phyloP scores from a whole-genome alignment of 2,113 vertebrate genomes.

The Xyliphius kryptos region DNA sequence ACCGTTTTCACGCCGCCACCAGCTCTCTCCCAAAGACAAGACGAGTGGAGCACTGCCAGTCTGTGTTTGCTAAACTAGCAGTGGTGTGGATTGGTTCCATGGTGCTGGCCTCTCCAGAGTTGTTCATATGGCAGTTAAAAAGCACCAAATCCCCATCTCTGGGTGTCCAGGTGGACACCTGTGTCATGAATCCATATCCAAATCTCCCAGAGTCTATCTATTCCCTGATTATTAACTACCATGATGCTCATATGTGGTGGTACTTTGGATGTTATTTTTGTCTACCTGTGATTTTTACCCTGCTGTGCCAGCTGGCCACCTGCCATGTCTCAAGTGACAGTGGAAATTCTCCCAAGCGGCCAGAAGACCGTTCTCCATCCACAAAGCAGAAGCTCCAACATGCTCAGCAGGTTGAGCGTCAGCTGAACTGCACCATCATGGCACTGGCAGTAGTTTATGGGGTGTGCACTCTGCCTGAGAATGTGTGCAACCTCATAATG shows the following conservation, averaged over 20 bases:
- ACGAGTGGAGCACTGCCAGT: conserved; percentile 79
- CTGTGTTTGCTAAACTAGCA: conserved; percentile 83
- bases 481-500: conserved; percentile 79
- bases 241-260: conserved; percentile 94
- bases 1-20: conserved; percentile 87
- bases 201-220: conserved; percentile 82
- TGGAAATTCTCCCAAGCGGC: conserved; percentile 59
- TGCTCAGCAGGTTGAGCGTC: conserved; percentile 70
- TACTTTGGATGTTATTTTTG: conserved; percentile 95
- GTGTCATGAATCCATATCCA: conserved; percentile 74
- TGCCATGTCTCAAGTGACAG: conserved; percentile 66
- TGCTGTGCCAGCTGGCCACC: conserved; percentile 88
- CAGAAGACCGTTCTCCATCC: conserved; percentile 53
- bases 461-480: conserved; percentile 79
- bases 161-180: conserved; percentile 63
- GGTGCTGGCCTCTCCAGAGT: conserved; percentile 77
- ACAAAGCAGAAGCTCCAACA: conserved; percentile 72
- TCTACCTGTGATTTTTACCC: conserved; percentile 85
- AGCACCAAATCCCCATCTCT: conserved; percentile 55
- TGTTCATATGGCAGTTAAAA: conserved; percentile 84
- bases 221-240: conserved; percentile 85
- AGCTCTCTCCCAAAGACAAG: conserved; percentile 74
- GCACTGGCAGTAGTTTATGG: conserved; percentile 77
- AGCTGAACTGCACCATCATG: conserved; percentile 82
- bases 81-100: conserved; percentile 90